A percentile compares a stretch with the other conserved stretches of the same genome.
These are phyloP conservation scores for Zapornia atra DNA, from an alignment of 2,113 vertebrate genomes.

Conservation along the genomic window DNA sequence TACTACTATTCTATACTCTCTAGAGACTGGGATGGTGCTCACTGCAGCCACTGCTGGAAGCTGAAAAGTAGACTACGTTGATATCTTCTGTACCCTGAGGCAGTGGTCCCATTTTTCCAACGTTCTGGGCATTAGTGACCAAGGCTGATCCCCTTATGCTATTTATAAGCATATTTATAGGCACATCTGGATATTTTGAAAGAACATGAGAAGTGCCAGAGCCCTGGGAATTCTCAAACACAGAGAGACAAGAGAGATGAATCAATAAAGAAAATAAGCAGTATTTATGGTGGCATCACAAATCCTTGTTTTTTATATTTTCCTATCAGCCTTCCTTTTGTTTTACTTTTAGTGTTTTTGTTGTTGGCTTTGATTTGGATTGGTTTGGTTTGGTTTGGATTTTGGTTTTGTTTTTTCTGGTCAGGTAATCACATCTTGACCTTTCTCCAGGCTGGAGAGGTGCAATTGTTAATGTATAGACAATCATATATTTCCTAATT, in stretches of 20 bases:
- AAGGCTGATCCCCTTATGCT: neutral
- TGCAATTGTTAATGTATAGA: neutral
- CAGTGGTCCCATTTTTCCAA: neutral
- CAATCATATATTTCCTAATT: neutral
- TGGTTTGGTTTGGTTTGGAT: too few species aligned
- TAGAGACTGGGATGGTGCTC: neutral
- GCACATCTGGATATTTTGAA: neutral
- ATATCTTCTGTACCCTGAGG: neutral
- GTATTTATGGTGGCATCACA: neutral
- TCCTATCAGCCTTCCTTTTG: neutral
- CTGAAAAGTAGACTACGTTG: neutral
- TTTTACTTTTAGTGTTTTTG: neutral
- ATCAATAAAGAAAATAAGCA: neutral
- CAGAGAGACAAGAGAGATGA: rapidly evolving
- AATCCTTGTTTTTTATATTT: neutral
- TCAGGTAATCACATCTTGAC: too few species aligned
- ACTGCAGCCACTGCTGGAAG: neutral
- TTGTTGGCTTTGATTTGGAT: too few species aligned
- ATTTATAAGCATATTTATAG: neutral
- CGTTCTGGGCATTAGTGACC: neutral
- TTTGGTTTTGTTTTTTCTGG: too few species aligned
- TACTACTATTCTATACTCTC: neutral
- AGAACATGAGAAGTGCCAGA: neutral
- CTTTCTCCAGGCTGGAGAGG: neutral
- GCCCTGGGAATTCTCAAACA: neutral